Evolutionary conservation across 2,888 invertebrate species (phyloP).

Genomic region (Agrilus cyanescens): DNA sequence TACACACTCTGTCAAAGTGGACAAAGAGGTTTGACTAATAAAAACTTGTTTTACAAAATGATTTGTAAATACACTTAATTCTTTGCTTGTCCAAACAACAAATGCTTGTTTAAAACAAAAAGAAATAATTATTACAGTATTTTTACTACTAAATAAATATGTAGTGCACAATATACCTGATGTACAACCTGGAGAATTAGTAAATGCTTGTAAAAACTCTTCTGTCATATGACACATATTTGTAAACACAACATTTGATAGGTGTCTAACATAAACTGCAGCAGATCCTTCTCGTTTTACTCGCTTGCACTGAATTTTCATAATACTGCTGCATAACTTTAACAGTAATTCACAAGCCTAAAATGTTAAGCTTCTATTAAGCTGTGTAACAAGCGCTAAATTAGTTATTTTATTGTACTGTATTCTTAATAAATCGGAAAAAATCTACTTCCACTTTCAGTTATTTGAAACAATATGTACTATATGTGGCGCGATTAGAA

Average conservation of each 20-base stretch:
- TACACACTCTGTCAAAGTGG: conserved; percentile 77
- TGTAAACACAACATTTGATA: conserved; percentile 74
- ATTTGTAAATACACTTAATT: conserved; percentile 65
- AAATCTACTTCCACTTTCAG: too few species aligned
- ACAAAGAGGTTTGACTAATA: conserved; percentile 75
- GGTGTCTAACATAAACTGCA: conserved; percentile 64
- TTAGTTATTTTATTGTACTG: too few species aligned
- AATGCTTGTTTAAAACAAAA: conserved; percentile 43
- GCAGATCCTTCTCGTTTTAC: conserved; percentile 73
- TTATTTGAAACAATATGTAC: too few species aligned
- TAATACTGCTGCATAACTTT: conserved; percentile 67
- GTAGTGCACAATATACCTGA: conserved; percentile 43
- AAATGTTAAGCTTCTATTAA: conserved; percentile 9
- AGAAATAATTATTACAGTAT: background rate
- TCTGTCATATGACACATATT: conserved; percentile 49
- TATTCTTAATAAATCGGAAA: too few species aligned
- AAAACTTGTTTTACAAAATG: conserved; percentile 82
- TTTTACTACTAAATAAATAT: background rate
- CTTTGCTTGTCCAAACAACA: conserved; percentile 83
- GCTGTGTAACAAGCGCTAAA: too few species aligned
- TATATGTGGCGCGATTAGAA: too few species aligned
- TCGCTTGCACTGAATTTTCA: conserved; percentile 69
- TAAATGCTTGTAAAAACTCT: conserved; percentile 73
- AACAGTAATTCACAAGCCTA: conserved; percentile 75
- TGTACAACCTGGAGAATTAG: conserved; percentile 58